Percentiles rank a stretch among this genome's conserved stretches.
Evolutionary conservation across 2,797 vertebrate genomes (phyloP).

Genomic region (Capromys pilorides): DNA sequence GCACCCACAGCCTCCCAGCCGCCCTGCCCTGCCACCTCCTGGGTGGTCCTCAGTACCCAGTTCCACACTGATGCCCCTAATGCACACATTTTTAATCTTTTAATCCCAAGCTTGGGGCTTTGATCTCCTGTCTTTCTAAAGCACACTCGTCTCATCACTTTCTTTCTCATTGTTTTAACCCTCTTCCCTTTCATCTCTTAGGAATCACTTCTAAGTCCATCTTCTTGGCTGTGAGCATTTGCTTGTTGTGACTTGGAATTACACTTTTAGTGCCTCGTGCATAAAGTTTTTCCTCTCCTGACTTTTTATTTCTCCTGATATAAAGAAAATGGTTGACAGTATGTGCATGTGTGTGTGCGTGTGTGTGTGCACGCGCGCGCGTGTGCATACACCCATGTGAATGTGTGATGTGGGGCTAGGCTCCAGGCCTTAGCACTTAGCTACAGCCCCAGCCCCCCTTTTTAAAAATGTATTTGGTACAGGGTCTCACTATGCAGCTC

Average conservation of each 20-base stretch:
- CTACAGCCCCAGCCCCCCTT: not conserved
- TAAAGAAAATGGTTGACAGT: not conserved
- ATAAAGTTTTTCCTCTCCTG: not conserved
- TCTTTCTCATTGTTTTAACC: conserved; percentile 50
- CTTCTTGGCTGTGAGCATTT: not conserved
- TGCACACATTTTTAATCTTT: conserved; percentile 31
- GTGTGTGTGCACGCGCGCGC: not conserved
- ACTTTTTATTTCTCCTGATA: not conserved
- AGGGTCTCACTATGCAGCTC: no score
- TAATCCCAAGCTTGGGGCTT: conserved; percentile 55
- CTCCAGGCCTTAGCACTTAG: not conserved
- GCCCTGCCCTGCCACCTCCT: not conserved
- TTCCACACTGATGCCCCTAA: conserved; percentile 13
- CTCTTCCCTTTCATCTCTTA: conserved; percentile 36
- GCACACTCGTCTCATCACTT: conserved; percentile 51
- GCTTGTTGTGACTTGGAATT: not conserved
- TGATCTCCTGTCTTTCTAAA: conserved; percentile 59
- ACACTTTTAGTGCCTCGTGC: not conserved
- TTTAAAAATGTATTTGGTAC: no score
- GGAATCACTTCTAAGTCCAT: not conserved
- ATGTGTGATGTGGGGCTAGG: no score
- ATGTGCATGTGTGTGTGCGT: not conserved
- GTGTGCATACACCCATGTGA: rapidly evolving
- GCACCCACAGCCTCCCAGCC: rapidly evolving
- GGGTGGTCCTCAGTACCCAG: conserved; percentile 31